Base-by-base conservation (phyloP, 2,113 vertebrate genomes). In the Etheostoma cragini region DNA sequence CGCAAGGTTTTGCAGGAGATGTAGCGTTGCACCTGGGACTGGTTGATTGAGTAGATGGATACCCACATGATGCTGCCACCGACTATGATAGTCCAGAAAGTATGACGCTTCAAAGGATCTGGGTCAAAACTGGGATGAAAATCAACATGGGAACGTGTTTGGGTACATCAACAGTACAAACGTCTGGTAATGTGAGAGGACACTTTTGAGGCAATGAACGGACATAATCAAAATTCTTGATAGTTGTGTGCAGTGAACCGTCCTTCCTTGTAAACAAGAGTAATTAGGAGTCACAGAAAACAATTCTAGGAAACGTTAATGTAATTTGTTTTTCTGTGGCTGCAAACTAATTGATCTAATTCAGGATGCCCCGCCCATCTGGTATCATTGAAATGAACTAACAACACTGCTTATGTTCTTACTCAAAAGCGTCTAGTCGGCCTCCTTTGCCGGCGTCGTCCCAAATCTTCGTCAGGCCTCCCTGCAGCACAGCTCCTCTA, bases 1-100 rank as follows among this genome's bases (percentile, higher is more conserved):
- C 84, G 63, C 49, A 95, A 12, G 33, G 91, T 95, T 88, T 90
- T 94, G 87, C 96, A 96, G 67, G 96, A 94, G 70, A 96, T 94
- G 89, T 95, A 96, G 53, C 96, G 95, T 61, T 96, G 96, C 81
- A 96, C 95, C 84, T 96, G 95, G 61, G 96, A 95, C 82, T 96
- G 96, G 74, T 96, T 96, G 73, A 96, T 95, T 0, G 94, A 75
- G 50, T 96, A 96, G 70, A 96, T 92, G 5, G 95, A 94, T 1
- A 47, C 6, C 96, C 95, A 96, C 93, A 95, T 96, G 50, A 96
- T 21, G 73, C 92, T 96, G 13, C 96, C 96, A 0, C 96, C 96
- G 21, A 95, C 16, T 10, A 91, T 58, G 8, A 95, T 94, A 33
- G 84, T 92, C 96, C 96, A 96, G 86, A 96, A 95, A 3, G 94